Evolutionary conservation across 2,888 invertebrate genomes (phyloP), one percentile per base, ranked within the genome.

Genomic region (Eupeodes latifasciatus): DNA sequence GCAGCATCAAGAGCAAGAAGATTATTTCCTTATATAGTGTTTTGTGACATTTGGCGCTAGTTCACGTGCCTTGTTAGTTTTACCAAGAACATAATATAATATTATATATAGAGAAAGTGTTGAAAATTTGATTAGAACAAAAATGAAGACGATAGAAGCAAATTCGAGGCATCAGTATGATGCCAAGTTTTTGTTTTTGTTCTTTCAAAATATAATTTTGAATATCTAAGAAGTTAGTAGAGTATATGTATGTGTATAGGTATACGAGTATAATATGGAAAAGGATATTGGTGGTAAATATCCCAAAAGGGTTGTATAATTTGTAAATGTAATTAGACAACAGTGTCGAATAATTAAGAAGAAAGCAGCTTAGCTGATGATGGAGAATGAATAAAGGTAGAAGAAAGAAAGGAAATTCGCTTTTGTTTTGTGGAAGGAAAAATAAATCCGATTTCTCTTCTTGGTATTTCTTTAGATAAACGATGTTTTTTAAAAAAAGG

Each of bases 11-110:
- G 57, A 34, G 6, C 14, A 7, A 7, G 59, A 5, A 36, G 19
- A 55, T 77, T 76, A 55, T 67, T 76, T 79, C 74, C 53, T 59
- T 49, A 44, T 64, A 27, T 27, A 36, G 49, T 76, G 62, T 84
- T 85, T 88, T 57, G 78, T 85, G 88, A 85, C 81, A 88, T 85
- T 88, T 88, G 88, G 88, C 88, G 75, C 69, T 59, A 88, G 85
- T 81, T 88, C 78, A 75, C 71, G 88, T 81, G 88, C 85, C 88
- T 79, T 88, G 85, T 88, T 81, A 81, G 85, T 88, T 85, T 81
- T 78, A 85, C 34, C 77, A 75, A 61, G 69, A 79, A 57, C 55
- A 66, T 47, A 53, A 5, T 55, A 64, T 19, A 44, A 44, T 64
- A 27, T 27, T 27, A 27, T 27, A 2, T 27, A 27, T 2, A 27